Evolutionary conservation across 2,888 invertebrate genomes (phyloP).

Genomic region (Callinectes sapidus): DNA sequence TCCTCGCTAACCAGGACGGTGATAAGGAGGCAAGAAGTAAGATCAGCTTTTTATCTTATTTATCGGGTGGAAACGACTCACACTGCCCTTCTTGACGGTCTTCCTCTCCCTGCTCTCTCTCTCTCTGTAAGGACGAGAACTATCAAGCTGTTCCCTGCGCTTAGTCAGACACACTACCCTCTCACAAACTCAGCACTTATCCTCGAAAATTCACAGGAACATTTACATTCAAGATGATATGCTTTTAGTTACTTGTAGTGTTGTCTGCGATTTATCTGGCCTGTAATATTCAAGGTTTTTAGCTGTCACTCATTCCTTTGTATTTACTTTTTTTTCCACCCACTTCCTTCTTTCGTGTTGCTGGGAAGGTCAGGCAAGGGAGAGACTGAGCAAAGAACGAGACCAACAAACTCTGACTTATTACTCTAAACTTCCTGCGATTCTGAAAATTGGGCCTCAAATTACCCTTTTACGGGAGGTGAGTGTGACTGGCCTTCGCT

Average conservation of each 20-base stretch:
- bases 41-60: background rate
- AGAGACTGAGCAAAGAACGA: background rate
- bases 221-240: background rate
- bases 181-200: background rate
- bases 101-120: background rate
- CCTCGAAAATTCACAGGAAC: background rate
- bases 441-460: slow-evolving; percentile 5
- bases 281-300: background rate
- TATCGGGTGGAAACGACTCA: background rate
- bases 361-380: background rate
- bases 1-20: background rate
- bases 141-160: background rate
- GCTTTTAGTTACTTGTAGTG: background rate
- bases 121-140: background rate
- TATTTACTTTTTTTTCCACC: background rate
- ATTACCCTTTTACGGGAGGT: slow-evolving; percentile 8
- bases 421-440: background rate
- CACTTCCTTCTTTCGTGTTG: background rate
- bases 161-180: background rate
- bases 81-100: background rate
- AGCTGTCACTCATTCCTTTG: background rate
- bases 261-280: background rate
- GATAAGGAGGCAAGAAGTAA: background rate
- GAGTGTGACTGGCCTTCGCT: background rate
- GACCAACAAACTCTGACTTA: slow-evolving; percentile 2